phyloP scores from a whole-genome alignment of 2,797 vertebrate species.

The Eremophila alpestris region DNA sequence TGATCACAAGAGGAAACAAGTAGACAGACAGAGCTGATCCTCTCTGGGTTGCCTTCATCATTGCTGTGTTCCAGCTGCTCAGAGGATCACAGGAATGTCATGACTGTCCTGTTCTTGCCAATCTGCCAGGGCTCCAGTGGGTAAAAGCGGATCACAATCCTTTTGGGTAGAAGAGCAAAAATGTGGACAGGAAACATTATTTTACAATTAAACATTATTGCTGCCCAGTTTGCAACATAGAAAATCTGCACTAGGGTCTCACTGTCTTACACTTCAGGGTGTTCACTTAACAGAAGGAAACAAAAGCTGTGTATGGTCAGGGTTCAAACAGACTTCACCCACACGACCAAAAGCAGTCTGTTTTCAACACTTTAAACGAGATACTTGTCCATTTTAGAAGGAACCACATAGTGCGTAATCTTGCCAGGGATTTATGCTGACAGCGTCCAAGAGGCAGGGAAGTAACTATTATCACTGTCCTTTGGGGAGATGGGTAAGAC shows the following conservation, averaged over 20 bases:
- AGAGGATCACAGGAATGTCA: conserved; percentile 86
- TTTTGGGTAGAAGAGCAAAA: conserved; percentile 50
- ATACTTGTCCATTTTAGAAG: not conserved
- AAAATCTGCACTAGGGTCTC: not conserved
- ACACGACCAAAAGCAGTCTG: not conserved
- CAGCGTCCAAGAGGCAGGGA: not conserved
- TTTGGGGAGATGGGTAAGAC: not conserved
- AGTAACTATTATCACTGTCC: not conserved
- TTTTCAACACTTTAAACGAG: not conserved
- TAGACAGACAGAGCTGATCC: not conserved
- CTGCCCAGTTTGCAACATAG: not conserved
- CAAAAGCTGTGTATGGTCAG: not conserved
- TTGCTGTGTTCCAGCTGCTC: not conserved
- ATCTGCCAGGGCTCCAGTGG: conserved; percentile 90
- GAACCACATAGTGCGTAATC: not conserved
- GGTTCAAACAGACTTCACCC: not conserved
- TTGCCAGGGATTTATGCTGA: not conserved
- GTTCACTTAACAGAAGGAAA: not conserved
- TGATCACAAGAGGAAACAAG: not conserved
- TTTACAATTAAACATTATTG: not conserved
- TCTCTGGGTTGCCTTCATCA: not conserved
- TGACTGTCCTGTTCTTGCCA: conserved; percentile 91
- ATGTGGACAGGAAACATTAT: not conserved
- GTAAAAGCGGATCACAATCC: conserved; percentile 87
- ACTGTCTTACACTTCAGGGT: not conserved